These are phyloP conservation scores for Potorous gilbertii DNA, from an alignment of 2,797 vertebrate species.

Conservation along the genomic window DNA sequence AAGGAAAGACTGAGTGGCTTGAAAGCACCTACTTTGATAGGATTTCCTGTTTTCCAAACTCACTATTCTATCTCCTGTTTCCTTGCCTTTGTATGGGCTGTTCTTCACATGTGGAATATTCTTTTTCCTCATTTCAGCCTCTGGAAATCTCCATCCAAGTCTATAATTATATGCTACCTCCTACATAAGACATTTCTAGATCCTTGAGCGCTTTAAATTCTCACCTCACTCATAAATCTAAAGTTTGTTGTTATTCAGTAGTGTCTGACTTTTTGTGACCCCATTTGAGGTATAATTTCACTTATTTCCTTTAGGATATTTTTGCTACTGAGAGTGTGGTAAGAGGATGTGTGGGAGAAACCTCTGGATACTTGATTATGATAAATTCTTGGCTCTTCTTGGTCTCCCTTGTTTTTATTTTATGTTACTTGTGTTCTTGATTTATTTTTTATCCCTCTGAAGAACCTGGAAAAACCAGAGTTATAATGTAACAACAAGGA, in stretches of 20 bases:
- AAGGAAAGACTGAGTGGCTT: neutral
- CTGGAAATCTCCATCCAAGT: neutral
- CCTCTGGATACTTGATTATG: neutral
- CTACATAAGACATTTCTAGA: neutral
- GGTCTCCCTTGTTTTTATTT: neutral
- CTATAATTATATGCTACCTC: neutral
- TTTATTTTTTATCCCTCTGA: constrained; percentile 20
- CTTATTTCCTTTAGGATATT: neutral
- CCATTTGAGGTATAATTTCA: neutral
- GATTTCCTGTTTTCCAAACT: neutral
- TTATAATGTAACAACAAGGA: constrained; percentile 4
- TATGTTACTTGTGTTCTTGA: neutral
- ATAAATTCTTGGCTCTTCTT: neutral
- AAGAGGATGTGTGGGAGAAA: neutral
- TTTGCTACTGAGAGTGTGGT: neutral
- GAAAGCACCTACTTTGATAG: neutral
- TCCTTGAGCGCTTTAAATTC: neutral
- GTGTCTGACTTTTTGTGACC: neutral
- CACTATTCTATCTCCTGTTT: neutral
- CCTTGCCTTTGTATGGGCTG: neutral
- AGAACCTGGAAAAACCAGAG: constrained; percentile 35
- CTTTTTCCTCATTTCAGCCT: neutral
- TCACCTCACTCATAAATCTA: neutral
- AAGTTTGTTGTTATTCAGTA: neutral
- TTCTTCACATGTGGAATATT: neutral